phyloP scores from a whole-genome alignment of 2,113 vertebrate species.

The Notechis scutatus region DNA sequence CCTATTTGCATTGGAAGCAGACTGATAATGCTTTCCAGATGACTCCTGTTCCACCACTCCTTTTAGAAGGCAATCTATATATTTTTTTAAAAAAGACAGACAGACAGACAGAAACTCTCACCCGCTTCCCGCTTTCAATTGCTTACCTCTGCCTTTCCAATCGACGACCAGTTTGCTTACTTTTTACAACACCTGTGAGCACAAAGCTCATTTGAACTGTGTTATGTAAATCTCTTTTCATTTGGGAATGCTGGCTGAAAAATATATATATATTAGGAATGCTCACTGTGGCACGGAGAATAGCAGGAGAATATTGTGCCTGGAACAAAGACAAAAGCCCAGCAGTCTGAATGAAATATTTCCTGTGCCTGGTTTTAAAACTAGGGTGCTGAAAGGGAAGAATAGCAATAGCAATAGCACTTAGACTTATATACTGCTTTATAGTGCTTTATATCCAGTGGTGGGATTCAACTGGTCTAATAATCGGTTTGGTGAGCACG shows the following conservation, averaged over 20 bases:
- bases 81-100: neutral
- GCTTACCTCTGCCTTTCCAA: slow-evolving; percentile 51
- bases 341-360: neutral
- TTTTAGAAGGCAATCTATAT: slow-evolving; percentile 26
- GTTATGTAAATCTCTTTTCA: slow-evolving; percentile 37
- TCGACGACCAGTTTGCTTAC: slow-evolving; percentile 23
- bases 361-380: neutral
- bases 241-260: slow-evolving; percentile 3
- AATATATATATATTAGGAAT: neutral
- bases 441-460: no score
- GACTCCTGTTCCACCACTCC: slow-evolving; percentile 41
- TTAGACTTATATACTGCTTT: no score
- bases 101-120: slow-evolving; percentile 5
- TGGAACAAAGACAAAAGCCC: neutral
- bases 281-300: neutral
- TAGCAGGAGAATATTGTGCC: neutral
- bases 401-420: no score
- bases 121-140: slow-evolving; percentile 9
- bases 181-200: slow-evolving; percentile 44
- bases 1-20: slow-evolving; percentile 50
- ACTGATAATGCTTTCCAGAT: slow-evolving; percentile 58
- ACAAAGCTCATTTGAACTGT: slow-evolving; percentile 20
- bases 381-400: no score
- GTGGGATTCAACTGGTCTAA: no score
- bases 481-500: no score